Evolutionary conservation across 2,888 invertebrate genomes (phyloP).

Genomic region (Pedicia rivosa): DNA sequence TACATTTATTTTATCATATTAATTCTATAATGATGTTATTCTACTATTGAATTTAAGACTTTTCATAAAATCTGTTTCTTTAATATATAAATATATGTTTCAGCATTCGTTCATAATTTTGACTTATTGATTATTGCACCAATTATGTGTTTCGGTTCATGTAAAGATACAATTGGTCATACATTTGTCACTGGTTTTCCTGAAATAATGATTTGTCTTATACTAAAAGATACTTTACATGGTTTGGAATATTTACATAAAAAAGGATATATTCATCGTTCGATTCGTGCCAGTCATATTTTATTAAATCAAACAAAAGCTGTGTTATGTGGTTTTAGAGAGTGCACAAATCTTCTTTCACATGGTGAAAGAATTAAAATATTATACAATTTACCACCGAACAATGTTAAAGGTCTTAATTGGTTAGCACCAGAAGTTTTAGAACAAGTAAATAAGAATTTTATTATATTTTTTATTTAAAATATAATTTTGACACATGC

Average conservation of each 20-base stretch:
- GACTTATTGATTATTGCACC: slow-evolving; percentile 70
- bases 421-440: slow-evolving; percentile 88
- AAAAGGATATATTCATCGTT: slow-evolving; percentile 72
- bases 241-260: slow-evolving; percentile 75
- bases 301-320: slow-evolving; percentile 53
- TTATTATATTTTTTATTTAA: slow-evolving; percentile 26
- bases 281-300: slow-evolving; percentile 71
- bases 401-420: slow-evolving; percentile 43
- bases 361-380: slow-evolving; percentile 52
- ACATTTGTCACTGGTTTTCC: slow-evolving; percentile 63
- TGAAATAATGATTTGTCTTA: slow-evolving; percentile 63
- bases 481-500: slow-evolving; percentile 4
- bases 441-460: slow-evolving; percentile 45
- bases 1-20: too few species aligned
- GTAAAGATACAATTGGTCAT: slow-evolving; percentile 57
- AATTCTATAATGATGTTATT: too few species aligned
- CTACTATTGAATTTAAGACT: too few species aligned
- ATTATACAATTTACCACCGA: slow-evolving; percentile 62
- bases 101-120: slow-evolving; percentile 60
- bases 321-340: slow-evolving; percentile 61
- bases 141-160: slow-evolving; percentile 71
- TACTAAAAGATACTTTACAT: slow-evolving; percentile 59
- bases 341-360: slow-evolving; percentile 54
- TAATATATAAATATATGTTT: too few species aligned
- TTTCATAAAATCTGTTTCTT: too few species aligned